These are phyloP conservation scores for Tokudaia tokunoshimensis DNA, from an alignment of 2,797 vertebrate species.

Conservation along the genomic window DNA sequence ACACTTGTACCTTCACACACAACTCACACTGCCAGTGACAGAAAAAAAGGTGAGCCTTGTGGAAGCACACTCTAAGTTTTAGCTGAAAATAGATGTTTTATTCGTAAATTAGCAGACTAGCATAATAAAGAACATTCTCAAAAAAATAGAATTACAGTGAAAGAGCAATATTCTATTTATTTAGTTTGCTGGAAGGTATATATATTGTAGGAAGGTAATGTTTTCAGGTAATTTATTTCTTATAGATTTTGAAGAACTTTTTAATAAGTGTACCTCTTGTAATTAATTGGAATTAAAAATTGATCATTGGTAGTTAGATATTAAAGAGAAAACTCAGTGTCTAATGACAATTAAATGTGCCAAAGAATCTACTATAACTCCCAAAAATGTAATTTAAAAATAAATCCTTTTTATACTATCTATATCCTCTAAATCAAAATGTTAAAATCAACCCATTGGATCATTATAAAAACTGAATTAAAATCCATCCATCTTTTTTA, in stretches of 20 bases:
- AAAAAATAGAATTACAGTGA: conserved; percentile 47
- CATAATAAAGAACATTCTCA: conserved; percentile 12
- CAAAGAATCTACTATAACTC: conserved; percentile 46
- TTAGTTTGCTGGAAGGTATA: background rate
- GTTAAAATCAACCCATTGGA: conserved; percentile 82
- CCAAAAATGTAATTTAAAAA: conserved; percentile 73
- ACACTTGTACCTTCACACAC: background rate
- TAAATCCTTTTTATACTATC: conserved; percentile 78
- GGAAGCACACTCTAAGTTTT: conserved; percentile 12
- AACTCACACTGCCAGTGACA: background rate
- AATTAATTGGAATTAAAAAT: conserved; percentile 72
- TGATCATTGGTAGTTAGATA: conserved; percentile 50
- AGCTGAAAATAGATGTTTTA: conserved; percentile 41
- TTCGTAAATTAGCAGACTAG: background rate
- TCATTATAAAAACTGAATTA: conserved; percentile 88
- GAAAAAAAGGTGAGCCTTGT: background rate
- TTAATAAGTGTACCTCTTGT: background rate
- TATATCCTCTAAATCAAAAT: conserved; percentile 80
- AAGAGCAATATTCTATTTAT: background rate
- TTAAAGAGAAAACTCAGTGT: conserved; percentile 46
- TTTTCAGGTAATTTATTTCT: conserved; percentile 35
- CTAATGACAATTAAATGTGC: conserved; percentile 53
- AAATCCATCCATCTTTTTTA: conserved; percentile 83
- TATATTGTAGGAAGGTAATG: background rate
- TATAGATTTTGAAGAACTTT: conserved; percentile 18